Percentiles rank a stretch among this genome's conserved stretches.
These are phyloP conservation scores for Ambastaia sidthimunki DNA, from an alignment of 2,797 vertebrate genomes.

Conservation along the genomic window DNA sequence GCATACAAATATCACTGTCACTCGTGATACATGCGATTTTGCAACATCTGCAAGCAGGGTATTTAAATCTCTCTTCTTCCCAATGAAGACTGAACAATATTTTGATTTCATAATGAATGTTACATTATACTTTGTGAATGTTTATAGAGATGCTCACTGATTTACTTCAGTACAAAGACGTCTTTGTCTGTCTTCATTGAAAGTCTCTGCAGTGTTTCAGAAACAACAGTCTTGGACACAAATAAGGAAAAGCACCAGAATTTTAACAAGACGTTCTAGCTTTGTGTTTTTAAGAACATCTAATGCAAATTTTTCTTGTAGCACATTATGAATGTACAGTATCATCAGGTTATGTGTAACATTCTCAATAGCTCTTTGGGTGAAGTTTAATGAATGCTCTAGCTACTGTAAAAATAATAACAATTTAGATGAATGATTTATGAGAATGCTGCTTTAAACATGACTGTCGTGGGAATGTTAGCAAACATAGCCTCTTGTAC, in stretches of 20 bases:
- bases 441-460: neutral
- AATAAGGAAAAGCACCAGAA: conserved; percentile 51
- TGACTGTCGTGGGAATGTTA: neutral
- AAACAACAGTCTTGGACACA: conserved; percentile 56
- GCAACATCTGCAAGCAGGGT: neutral
- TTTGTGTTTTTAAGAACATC: conserved; percentile 14
- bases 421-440: no score
- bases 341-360: no score
- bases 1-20: neutral
- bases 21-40: neutral
- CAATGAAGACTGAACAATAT: neutral
- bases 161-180: conserved; percentile 56
- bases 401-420: no score
- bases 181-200: conserved; percentile 68
- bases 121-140: neutral
- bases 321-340: neutral
- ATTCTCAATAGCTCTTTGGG: no score
- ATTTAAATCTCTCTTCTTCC: neutral
- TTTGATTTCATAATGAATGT: conserved; percentile 58
- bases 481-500: neutral
- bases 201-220: conserved; percentile 64
- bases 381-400: no score
- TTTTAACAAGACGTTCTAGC: conserved; percentile 35
- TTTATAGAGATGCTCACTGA: conserved; percentile 52
- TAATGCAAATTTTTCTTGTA: conserved; percentile 2